phyloP scores from a whole-genome alignment of 2,113 vertebrate species.

The Eulemur macaco region DNA sequence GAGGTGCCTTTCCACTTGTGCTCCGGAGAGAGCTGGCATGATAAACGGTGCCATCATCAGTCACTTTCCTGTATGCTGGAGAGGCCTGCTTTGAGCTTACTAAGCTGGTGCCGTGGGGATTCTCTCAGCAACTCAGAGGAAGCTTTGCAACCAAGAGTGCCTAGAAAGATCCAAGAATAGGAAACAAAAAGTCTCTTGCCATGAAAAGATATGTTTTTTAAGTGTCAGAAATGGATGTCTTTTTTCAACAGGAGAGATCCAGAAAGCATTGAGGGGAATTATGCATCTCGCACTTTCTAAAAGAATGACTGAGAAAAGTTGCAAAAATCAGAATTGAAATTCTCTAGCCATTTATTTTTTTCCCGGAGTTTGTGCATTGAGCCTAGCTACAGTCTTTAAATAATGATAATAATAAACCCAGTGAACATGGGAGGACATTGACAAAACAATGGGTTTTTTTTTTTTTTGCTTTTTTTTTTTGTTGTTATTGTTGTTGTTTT shows the following conservation, averaged over 20 bases:
- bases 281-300: background rate
- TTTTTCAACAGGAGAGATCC: conserved; percentile 44
- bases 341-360: background rate
- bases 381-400: conserved; percentile 13
- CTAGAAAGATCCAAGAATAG: background rate
- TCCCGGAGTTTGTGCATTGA: background rate
- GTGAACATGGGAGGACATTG: background rate
- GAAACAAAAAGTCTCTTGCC: conserved; percentile 14
- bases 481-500: too few relatives aligned
- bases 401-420: background rate
- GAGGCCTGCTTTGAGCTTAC: background rate
- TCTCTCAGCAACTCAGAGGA: background rate
- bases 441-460: background rate
- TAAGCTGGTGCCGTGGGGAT: background rate
- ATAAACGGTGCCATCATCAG: conserved; percentile 66
- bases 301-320: conserved; percentile 38
- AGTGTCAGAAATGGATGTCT: conserved; percentile 51
- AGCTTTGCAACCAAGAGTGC: background rate
- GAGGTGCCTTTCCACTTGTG: conserved; percentile 67
- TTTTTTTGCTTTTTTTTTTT: too few relatives aligned
- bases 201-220: background rate
- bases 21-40: conserved; percentile 73
- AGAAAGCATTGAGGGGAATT: background rate
- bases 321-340: conserved; percentile 44
- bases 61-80: background rate